Evolutionary conservation across 2,888 invertebrate species (phyloP).

Genomic region (Dryomyza anilis): DNA sequence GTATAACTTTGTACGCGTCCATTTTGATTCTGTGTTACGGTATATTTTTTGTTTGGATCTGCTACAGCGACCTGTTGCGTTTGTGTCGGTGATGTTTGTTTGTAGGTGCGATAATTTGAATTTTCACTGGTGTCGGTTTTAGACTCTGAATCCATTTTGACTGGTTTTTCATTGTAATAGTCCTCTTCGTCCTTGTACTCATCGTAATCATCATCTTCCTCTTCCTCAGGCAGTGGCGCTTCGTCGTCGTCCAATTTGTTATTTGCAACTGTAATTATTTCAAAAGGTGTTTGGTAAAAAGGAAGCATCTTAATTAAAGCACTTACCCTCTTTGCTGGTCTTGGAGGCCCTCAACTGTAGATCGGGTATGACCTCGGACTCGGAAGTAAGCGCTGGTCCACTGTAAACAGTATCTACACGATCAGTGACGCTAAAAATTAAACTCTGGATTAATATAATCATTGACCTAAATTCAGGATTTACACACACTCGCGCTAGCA

Average conservation of each 20-base stretch:
- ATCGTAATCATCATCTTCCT: conserved; percentile 63
- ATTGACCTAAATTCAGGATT: too few relatives aligned
- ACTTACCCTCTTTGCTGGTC: conserved; percentile 46
- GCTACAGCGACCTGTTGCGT: conserved; percentile 51
- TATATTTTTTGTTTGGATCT: conserved; percentile 45
- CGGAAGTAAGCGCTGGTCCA: conserved; percentile 44
- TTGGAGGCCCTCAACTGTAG: conserved; percentile 52
- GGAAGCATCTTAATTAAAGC: not conserved
- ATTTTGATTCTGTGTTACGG: conserved; percentile 58
- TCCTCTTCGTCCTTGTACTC: conserved; percentile 67
- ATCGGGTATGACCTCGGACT: conserved; percentile 47
- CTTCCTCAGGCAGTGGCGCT: conserved; percentile 62
- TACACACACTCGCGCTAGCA: too few relatives aligned
- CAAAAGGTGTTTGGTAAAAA: not conserved
- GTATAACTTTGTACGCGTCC: conserved; percentile 50
- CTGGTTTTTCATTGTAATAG: conserved; percentile 64
- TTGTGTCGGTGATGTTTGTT: conserved; percentile 53
- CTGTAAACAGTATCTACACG: conserved; percentile 53
- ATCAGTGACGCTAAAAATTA: conserved; percentile 52
- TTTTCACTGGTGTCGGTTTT: conserved; percentile 35
- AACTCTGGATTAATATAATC: too few relatives aligned
- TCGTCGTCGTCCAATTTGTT: conserved; percentile 46
- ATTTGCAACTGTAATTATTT: conserved; percentile 29
- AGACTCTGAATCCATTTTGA: conserved; percentile 45
- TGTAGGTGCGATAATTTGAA: conserved; percentile 40